These are phyloP conservation scores for Onthophagus taurus DNA, from an alignment of 1,140 invertebrate genomes.

Conservation along the genomic window DNA sequence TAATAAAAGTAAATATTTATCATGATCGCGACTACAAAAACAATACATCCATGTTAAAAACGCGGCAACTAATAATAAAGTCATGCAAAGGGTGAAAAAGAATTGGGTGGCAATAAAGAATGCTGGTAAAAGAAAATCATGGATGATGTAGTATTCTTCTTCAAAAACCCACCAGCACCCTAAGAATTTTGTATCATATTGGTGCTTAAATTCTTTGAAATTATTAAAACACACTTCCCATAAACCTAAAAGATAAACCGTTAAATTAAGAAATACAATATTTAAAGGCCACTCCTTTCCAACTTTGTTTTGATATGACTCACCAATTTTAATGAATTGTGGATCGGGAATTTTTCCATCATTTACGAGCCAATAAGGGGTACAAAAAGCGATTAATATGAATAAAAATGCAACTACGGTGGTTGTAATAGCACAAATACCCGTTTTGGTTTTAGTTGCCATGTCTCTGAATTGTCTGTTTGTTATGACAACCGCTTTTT, in stretches of 20 bases:
- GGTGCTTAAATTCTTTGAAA: conserved; percentile 70
- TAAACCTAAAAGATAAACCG: conserved; percentile 56
- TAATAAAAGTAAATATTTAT: conserved; percentile 64
- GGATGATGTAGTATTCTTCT: conserved; percentile 86
- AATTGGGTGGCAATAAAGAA: conserved; percentile 92
- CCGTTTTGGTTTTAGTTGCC: conserved; percentile 55
- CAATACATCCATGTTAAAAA: conserved; percentile 64
- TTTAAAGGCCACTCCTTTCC: conserved; percentile 18
- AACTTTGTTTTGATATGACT: conserved; percentile 24
- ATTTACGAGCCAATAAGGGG: conserved; percentile 86
- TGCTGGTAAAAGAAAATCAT: conserved; percentile 69
- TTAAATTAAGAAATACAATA: conserved; percentile 7
- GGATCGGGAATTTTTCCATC: conserved; percentile 70
- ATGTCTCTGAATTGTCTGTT: conserved; percentile 27
- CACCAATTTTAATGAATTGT: conserved; percentile 74
- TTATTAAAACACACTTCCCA: conserved; percentile 87
- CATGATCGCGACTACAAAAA: conserved; percentile 66
- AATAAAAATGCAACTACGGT: conserved; percentile 60
- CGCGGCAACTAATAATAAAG: conserved; percentile 60
- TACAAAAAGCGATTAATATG: conserved; percentile 79
- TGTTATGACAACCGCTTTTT: neutral
- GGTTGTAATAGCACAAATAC: conserved; percentile 56
- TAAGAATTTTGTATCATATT: conserved; percentile 67
- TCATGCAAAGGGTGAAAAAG: conserved; percentile 80
- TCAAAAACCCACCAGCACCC: conserved; percentile 90